phyloP scores from a whole-genome alignment of 2,113 vertebrate species.

The Mesocricetus auratus region DNA sequence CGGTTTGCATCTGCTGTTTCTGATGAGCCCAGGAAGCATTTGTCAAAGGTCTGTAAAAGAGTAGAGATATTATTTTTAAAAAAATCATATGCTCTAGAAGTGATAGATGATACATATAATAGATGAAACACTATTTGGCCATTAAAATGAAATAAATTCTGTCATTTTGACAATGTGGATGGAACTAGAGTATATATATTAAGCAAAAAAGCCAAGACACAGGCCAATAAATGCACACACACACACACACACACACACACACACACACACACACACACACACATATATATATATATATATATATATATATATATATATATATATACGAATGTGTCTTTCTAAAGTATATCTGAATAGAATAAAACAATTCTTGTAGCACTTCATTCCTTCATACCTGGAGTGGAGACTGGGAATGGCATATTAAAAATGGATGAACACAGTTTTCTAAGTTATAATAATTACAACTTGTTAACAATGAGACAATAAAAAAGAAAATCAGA shows the following conservation, averaged over 20 bases:
- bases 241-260: no score
- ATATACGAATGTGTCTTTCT: not conserved
- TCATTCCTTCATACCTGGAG: not conserved
- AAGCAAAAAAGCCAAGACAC: not conserved
- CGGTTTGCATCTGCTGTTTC: constrained; percentile 97
- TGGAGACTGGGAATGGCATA: not conserved
- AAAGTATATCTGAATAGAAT: constrained; percentile 23
- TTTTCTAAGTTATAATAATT: constrained; percentile 5
- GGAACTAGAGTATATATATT: not conserved
- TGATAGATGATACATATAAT: not conserved
- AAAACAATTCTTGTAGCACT: constrained; percentile 31
- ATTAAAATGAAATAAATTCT: not conserved
- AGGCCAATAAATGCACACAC: not conserved
- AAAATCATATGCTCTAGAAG: not conserved
- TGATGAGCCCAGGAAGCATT: constrained; percentile 98
- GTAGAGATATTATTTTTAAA: constrained; percentile 56
- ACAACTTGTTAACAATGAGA: constrained; percentile 32
- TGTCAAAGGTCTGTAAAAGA: constrained; percentile 96
- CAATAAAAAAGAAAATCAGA: constrained; percentile 2
- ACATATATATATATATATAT: no score
- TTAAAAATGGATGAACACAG: not conserved
- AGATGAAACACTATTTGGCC: not conserved
- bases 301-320: no score
- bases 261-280: no score
- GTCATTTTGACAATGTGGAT: not conserved